Percentiles rank a stretch among this genome's conserved stretches.
Evolutionary conservation across 2,888 invertebrate genomes (phyloP).

Genomic region (Molanna angustata): DNA sequence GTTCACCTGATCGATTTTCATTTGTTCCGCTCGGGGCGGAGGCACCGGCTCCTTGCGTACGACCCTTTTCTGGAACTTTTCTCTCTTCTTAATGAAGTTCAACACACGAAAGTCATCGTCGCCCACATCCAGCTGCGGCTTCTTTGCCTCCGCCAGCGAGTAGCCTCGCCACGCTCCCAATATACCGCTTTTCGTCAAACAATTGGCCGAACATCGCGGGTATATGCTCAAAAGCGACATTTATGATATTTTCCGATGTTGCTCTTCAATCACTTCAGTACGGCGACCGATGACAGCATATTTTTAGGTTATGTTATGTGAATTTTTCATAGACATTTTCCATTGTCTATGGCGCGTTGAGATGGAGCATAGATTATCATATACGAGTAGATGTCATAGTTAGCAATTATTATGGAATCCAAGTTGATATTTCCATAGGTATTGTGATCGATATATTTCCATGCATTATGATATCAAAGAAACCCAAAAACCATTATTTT

Average conservation of each 20-base stretch:
- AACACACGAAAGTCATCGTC: slow-evolving; percentile 55
- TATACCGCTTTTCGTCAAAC: not conserved
- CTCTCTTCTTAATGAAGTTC: slow-evolving; percentile 49
- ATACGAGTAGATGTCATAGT: too few relatives aligned
- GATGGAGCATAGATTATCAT: too few relatives aligned
- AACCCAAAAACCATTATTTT: too few relatives aligned
- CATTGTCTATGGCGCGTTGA: too few relatives aligned
- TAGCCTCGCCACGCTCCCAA: not conserved
- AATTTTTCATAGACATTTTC: too few relatives aligned
- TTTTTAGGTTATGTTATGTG: not conserved
- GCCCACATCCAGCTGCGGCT: slow-evolving; percentile 35
- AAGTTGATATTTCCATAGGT: too few relatives aligned
- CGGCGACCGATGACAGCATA: not conserved
- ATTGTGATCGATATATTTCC: too few relatives aligned
- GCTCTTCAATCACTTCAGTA: not conserved
- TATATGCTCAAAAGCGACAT: not conserved
- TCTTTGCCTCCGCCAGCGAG: slow-evolving; percentile 2
- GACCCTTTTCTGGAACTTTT: slow-evolving; percentile 39
- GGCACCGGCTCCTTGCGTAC: slow-evolving; percentile 42
- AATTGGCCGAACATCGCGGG: not conserved
- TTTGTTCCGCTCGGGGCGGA: slow-evolving; percentile 48
- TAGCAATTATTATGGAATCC: too few relatives aligned
- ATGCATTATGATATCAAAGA: too few relatives aligned
- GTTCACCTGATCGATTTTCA: slow-evolving; percentile 47
- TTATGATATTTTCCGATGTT: too few relatives aligned